Conservation (phyloP, 2,888 invertebrate species). For the Pseudoips prasinana region DNA sequence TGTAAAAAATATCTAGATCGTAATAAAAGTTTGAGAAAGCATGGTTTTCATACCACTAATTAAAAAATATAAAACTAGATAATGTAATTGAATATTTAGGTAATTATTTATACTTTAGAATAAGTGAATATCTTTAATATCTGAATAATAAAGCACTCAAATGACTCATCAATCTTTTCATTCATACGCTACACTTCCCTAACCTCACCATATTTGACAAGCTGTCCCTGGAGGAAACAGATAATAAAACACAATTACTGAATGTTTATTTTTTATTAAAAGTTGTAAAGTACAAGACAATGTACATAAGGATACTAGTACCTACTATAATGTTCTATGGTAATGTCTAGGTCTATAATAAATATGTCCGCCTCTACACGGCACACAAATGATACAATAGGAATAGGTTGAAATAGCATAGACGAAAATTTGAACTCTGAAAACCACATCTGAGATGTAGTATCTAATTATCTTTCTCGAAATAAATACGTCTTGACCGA, state of each 20-base stretch:
- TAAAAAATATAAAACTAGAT: conserved; percentile 5
- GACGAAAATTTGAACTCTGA: too few species aligned
- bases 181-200: too few species aligned
- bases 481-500: too few species aligned
- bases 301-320: conserved; percentile 1
- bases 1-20: neutral
- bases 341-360: neutral
- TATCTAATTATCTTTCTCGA: too few species aligned
- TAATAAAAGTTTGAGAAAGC: conserved; percentile 26
- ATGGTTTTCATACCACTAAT: conserved; percentile 22
- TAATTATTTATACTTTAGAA: conserved; percentile 23
- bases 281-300: conserved; percentile 10
- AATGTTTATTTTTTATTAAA: conserved; percentile 19
- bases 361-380: neutral
- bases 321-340: neutral
- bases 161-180: too few species aligned
- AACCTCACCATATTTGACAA: too few species aligned
- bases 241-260: too few species aligned
- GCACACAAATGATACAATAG: too few species aligned
- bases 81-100: conserved; percentile 2
- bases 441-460: too few species aligned
- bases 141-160: conserved; percentile 31
- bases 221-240: too few species aligned
- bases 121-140: conserved; percentile 10
- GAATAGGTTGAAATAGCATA: too few species aligned